These are phyloP conservation scores for Sipha flava DNA, from an alignment of 1,140 invertebrate species.

Conservation along the genomic window DNA sequence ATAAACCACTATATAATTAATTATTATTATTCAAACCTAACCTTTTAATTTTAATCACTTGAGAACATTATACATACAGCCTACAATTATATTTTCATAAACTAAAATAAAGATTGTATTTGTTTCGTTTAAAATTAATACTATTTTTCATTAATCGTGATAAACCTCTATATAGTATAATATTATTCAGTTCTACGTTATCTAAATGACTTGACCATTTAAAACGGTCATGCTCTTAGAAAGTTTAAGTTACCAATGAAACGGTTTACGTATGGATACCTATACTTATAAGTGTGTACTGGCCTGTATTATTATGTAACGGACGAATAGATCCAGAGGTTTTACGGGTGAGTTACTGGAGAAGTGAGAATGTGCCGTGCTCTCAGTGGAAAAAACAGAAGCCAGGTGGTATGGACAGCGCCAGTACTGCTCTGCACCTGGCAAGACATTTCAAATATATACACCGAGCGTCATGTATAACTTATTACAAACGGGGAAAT, in stretches of 20 bases:
- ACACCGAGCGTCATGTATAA: slow-evolving; percentile 4
- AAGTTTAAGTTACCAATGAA: slow-evolving; percentile 11
- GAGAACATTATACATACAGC: too few species aligned
- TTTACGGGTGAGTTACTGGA: slow-evolving; percentile 31
- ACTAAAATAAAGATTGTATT: too few species aligned
- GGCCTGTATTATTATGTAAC: slow-evolving; percentile 25
- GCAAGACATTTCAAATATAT: background rate
- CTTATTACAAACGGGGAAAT: slow-evolving; percentile 22
- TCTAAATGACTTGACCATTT: background rate
- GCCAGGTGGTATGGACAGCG: slow-evolving; percentile 28
- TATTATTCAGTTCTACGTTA: background rate
- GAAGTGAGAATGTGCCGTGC: slow-evolving; percentile 8
- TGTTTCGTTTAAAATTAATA: too few species aligned
- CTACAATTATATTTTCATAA: too few species aligned
- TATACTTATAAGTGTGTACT: slow-evolving; percentile 10
- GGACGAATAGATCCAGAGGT: slow-evolving; percentile 29
- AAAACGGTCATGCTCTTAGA: background rate
- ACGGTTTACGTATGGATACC: background rate
- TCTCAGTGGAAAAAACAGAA: slow-evolving; percentile 13
- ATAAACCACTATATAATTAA: too few species aligned
- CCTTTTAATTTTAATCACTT: too few species aligned
- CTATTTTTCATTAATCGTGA: too few species aligned
- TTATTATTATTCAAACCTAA: too few species aligned
- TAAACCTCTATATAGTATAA: too few species aligned
- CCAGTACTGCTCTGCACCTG: slow-evolving; percentile 24